Percentiles rank a stretch among this genome's conserved stretches.
Conservation (phyloP, 2,797 vertebrate species). For the Myiotriccus ornatus region DNA sequence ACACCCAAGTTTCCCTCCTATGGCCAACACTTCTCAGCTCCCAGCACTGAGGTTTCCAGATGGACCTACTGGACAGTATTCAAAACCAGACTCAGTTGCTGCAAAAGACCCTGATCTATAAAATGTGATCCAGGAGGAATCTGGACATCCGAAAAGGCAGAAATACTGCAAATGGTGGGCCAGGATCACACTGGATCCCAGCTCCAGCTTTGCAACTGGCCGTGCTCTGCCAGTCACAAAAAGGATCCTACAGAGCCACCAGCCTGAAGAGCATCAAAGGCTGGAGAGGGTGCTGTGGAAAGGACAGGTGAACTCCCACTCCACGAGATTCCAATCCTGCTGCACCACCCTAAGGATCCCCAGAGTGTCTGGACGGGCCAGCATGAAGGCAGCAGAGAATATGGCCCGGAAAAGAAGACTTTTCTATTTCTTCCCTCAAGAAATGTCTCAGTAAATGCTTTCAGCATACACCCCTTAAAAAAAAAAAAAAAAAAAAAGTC, state of each 20-base stretch:
- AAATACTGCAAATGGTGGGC: background rate
- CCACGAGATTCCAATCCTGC: background rate
- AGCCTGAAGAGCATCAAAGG: background rate
- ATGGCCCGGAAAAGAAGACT: background rate
- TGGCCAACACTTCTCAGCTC: background rate
- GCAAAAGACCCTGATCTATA: background rate
- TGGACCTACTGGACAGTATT: background rate
- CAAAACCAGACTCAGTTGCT: background rate
- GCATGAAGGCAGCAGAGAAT: background rate
- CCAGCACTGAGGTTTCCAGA: background rate
- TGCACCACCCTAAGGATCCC: background rate
- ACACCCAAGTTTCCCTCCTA: background rate
- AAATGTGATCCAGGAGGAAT: background rate
- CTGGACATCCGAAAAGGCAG: background rate
- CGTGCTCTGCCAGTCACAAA: rapidly evolving
- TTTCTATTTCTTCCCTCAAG: constrained; percentile 41
- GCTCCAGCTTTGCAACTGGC: background rate
- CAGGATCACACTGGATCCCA: background rate
- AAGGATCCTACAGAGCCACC: background rate
- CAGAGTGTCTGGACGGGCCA: background rate
- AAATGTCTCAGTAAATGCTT: constrained; percentile 54
- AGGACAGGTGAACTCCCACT: background rate
- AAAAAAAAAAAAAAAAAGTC: background rate
- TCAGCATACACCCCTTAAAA: background rate
- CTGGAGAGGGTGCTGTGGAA: background rate